phyloP scores from a whole-genome alignment of 2,113 vertebrate species.

The Chaetops frenatus region DNA sequence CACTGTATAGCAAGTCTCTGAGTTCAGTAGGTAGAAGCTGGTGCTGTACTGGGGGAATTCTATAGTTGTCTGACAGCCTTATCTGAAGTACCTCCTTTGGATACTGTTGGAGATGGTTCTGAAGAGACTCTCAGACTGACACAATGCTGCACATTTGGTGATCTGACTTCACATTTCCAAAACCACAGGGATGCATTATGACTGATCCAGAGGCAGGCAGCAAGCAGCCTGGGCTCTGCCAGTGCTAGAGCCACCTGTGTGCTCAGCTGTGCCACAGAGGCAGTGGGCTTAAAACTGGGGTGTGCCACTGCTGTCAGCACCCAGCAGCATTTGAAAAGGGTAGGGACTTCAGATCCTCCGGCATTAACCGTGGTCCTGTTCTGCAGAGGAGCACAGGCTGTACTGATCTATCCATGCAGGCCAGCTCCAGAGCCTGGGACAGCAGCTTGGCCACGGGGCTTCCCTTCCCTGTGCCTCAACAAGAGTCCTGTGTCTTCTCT shows the following conservation, averaged over 20 bases:
- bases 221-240: background rate
- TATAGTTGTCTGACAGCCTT: background rate
- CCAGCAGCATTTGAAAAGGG: background rate
- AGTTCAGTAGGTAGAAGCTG: background rate
- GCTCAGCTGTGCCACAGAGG: background rate
- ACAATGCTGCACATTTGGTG: background rate
- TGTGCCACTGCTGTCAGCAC: fast-evolving
- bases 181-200: fast-evolving
- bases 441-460: background rate
- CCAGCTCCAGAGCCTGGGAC: background rate
- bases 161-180: background rate
- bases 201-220: background rate
- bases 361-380: fast-evolving
- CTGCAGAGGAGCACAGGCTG: background rate
- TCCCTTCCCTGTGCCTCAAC: background rate
- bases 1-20: background rate
- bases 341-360: background rate
- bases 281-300: background rate
- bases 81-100: background rate
- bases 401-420: background rate
- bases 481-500: background rate
- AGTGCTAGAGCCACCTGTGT: background rate
- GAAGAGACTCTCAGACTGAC: background rate
- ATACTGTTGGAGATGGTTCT: background rate
- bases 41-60: background rate